Evolutionary conservation across 2,797 vertebrate genomes (phyloP).

Genomic region (Pachyuromys duprasi): DNA sequence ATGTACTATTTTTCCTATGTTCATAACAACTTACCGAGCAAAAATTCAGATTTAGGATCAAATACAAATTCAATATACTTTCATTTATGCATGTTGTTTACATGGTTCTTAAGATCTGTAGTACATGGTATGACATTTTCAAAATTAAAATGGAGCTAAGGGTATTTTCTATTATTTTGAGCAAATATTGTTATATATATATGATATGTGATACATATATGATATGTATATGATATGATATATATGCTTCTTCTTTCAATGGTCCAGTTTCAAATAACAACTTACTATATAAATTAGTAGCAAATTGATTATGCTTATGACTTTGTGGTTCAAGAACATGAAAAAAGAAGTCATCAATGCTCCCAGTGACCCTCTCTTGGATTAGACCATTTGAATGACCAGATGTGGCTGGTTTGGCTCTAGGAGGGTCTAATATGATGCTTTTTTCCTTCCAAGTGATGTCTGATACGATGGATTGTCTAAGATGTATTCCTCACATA

Average conservation of each 20-base stretch:
- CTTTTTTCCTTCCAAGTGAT: background rate
- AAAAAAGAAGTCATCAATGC: background rate
- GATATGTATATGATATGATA: background rate
- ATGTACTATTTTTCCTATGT: background rate
- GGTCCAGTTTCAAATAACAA: background rate
- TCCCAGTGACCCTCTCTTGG: background rate
- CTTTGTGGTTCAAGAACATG: background rate
- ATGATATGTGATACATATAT: background rate
- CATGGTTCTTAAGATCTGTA: background rate
- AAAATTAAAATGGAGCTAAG: constrained; percentile 53
- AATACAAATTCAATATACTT: background rate
- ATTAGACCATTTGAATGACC: background rate
- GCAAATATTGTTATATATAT: background rate
- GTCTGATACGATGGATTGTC: background rate
- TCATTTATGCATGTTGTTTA: background rate
- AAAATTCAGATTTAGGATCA: background rate
- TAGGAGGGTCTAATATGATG: background rate
- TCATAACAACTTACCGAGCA: constrained; percentile 20
- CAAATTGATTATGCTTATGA: background rate
- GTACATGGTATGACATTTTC: background rate
- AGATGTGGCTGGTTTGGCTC: background rate
- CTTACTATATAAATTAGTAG: background rate
- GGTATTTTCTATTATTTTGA: background rate
- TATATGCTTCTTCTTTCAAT: background rate
- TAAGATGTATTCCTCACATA: background rate